Evolutionary conservation across 1,140 invertebrate species (phyloP).

Genomic region (Anagrus nilaparvatae): DNA sequence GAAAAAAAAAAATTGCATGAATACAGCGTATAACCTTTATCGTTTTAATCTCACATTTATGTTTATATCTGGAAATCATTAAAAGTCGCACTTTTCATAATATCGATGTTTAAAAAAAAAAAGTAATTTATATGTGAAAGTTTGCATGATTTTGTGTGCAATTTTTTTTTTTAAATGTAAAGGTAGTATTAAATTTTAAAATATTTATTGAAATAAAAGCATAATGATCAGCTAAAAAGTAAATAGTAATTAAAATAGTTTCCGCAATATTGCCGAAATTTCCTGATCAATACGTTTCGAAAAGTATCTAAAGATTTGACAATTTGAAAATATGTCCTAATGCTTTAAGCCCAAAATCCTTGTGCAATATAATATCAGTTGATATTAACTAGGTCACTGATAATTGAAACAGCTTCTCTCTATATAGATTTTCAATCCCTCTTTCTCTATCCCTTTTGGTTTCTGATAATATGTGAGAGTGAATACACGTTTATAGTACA

Average conservation of each 20-base stretch:
- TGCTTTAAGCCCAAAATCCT: too few species aligned
- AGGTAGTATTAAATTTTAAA: slow-evolving; percentile 12
- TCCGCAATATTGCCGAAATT: slow-evolving; percentile 13
- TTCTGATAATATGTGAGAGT: too few species aligned
- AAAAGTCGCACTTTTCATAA: not conserved
- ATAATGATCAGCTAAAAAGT: not conserved
- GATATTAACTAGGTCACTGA: slow-evolving; percentile 23
- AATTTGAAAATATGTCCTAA: too few species aligned
- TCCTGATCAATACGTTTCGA: too few species aligned
- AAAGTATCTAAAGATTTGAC: too few species aligned
- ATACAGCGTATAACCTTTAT: not conserved
- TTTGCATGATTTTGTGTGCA: slow-evolving; percentile 2
- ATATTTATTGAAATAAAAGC: too few species aligned
- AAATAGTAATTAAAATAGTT: slow-evolving; percentile 5
- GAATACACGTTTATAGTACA: too few species aligned
- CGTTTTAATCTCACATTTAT: slow-evolving; percentile 3
- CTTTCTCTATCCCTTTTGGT: too few species aligned
- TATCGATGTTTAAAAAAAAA: too few species aligned
- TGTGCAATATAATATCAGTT: too few species aligned
- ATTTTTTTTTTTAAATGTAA: not conserved
- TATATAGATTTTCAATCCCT: too few species aligned
- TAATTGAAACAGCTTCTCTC: slow-evolving; percentile 22
- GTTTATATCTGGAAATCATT: slow-evolving; percentile 10
- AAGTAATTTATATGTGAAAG: too few species aligned
- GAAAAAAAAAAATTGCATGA: slow-evolving; percentile 1